phyloP scores from a whole-genome alignment of 2,888 invertebrate species.

The Phengaris alcon region DNA sequence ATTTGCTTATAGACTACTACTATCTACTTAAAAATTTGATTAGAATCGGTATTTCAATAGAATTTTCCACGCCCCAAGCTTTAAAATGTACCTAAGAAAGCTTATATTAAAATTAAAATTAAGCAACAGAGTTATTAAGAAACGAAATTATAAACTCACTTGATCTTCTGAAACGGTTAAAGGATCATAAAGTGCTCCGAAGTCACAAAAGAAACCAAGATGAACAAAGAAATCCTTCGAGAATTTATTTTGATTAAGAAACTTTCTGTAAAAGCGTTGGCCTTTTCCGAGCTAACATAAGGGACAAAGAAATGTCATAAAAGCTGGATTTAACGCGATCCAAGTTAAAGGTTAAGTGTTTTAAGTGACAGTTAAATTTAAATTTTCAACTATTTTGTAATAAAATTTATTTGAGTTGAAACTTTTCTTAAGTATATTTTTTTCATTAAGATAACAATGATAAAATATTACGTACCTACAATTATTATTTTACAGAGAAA shows the following conservation, averaged over 20 bases:
- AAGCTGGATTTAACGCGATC: constrained; percentile 24
- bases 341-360: constrained; percentile 24
- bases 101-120: constrained; percentile 3
- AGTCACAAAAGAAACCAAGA: constrained; percentile 24
- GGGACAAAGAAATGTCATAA: constrained; percentile 28
- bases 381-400: not conserved
- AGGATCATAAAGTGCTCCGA: constrained; percentile 25
- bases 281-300: constrained; percentile 27
- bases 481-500: not conserved
- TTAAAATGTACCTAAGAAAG: not conserved
- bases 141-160: constrained; percentile 24
- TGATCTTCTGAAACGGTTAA: constrained; percentile 25
- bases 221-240: constrained; percentile 23
- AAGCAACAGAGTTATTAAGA: constrained; percentile 3
- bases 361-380: constrained; percentile 23
- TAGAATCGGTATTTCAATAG: too few species aligned
- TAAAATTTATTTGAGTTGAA: not conserved
- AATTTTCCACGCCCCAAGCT: not conserved
- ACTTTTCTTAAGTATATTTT: not conserved
- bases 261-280: constrained; percentile 27
- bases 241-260: constrained; percentile 29
- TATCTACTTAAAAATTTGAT: too few species aligned
- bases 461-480: not conserved
- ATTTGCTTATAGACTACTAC: too few species aligned
- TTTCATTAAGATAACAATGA: not conserved